Evolutionary conservation across 30 jellyfish, hydroid and myxozoan species (phyloP).

Genomic region (Haliclystus octoradiatus): DNA sequence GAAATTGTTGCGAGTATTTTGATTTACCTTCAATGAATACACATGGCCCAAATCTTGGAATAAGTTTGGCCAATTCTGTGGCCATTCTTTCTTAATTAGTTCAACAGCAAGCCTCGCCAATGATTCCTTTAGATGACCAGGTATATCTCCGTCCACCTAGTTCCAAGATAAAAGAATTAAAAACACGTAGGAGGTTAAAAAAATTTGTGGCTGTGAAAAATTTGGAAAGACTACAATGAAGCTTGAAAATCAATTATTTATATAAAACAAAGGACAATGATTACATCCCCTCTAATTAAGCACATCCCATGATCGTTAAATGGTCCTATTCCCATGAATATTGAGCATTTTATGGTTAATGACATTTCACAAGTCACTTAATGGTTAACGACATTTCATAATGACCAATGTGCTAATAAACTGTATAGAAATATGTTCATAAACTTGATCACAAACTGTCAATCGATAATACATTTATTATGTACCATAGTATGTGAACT

Average conservation of each 20-base stretch:
- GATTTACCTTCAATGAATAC: constrained; percentile 26
- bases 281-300: constrained; percentile 40
- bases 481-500: too few relatives aligned
- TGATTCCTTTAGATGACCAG: constrained; percentile 38
- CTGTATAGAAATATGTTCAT: too few relatives aligned
- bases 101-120: constrained; percentile 29
- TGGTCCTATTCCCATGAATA: too few relatives aligned
- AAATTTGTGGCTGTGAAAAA: background rate
- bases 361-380: too few relatives aligned
- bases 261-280: constrained; percentile 12
- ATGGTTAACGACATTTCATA: too few relatives aligned
- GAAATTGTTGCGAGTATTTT: background rate
- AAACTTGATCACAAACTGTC: too few relatives aligned
- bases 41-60: constrained; percentile 27
- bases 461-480: too few relatives aligned
- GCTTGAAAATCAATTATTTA: background rate
- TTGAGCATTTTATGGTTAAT: too few relatives aligned
- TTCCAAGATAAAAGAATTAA: too few relatives aligned
- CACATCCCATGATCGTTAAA: too few relatives aligned
- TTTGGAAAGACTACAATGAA: background rate
- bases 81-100: constrained; percentile 43
- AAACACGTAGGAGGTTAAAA: too few relatives aligned
- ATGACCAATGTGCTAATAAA: too few relatives aligned
- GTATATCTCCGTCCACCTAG: constrained; percentile 9
- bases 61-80: constrained; percentile 44